These are phyloP conservation scores for Xestia ashworthii DNA, from an alignment of 2,888 invertebrate genomes.

Conservation along the genomic window DNA sequence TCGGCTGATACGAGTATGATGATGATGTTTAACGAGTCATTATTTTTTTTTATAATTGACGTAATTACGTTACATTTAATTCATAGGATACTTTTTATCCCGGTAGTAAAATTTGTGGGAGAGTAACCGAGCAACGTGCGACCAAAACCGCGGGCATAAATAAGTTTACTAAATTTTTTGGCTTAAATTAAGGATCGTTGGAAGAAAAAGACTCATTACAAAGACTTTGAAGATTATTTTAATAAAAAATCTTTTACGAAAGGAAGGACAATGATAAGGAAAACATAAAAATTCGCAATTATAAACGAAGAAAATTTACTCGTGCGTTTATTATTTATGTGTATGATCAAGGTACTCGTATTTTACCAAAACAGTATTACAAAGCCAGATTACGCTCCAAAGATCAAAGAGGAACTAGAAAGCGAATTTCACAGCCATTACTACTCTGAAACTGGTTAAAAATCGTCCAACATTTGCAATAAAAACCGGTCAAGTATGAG, in stretches of 20 bases:
- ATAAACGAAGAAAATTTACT: constrained; percentile 6
- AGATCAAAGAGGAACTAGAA: constrained; percentile 3
- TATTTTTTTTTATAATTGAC: too few relatives aligned
- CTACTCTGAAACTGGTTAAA: constrained; percentile 11
- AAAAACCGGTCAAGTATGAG: not conserved
- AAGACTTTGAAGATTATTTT: not conserved
- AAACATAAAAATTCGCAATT: not conserved
- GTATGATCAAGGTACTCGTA: not conserved
- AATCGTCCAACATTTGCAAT: constrained; percentile 24
- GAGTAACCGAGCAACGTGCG: not conserved
- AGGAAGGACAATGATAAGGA: not conserved
- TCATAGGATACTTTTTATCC: not conserved
- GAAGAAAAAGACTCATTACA: not conserved
- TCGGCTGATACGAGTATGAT: too few relatives aligned
- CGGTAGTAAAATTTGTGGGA: not conserved
- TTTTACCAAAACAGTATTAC: not conserved
- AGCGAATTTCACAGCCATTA: not conserved
- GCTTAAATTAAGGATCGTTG: not conserved
- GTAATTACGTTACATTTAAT: too few relatives aligned
- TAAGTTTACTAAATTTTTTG: not conserved
- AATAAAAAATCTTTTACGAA: not conserved
- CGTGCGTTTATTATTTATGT: not conserved
- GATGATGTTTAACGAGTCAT: too few relatives aligned
- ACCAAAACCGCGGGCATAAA: not conserved
- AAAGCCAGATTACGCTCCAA: not conserved